Percentiles rank a stretch among this genome's conserved stretches.
phyloP scores from a whole-genome alignment of 1,140 invertebrate species.

The Oncopodura yosiiana region DNA sequence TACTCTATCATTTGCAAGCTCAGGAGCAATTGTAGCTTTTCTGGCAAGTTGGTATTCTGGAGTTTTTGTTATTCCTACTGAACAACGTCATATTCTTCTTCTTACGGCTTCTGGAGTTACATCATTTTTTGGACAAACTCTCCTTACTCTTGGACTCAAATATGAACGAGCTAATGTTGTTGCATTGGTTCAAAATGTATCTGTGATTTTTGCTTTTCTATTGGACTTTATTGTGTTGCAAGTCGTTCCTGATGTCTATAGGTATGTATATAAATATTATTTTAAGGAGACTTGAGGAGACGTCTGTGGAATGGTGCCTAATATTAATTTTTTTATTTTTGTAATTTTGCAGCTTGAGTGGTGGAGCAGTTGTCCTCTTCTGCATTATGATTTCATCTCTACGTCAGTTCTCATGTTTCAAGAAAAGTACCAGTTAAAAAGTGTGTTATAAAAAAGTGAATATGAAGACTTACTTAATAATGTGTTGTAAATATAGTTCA shows the following conservation, averaged over 20 bases:
- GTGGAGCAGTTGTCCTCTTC: constrained; percentile 4
- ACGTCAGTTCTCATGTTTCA: too few relatives aligned
- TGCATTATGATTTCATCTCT: constrained; percentile 3
- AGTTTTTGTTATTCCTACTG: constrained; percentile 5
- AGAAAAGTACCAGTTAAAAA: too few relatives aligned
- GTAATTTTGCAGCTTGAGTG: constrained; percentile 4
- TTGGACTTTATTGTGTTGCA: neutral
- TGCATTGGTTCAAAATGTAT: neutral
- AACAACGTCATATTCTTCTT: neutral
- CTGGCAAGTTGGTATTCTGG: neutral
- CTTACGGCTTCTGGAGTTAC: neutral
- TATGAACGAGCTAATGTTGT: neutral
- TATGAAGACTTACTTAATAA: too few relatives aligned
- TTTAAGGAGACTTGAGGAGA: neutral
- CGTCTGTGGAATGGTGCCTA: neutral
- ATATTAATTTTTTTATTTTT: neutral
- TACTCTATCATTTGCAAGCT: constrained; percentile 9
- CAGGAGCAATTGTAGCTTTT: constrained; percentile 2
- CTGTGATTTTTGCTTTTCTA: neutral
- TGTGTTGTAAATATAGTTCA: too few relatives aligned
- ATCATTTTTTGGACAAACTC: constrained; percentile 9
- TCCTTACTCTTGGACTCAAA: neutral
- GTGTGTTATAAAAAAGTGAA: too few relatives aligned
- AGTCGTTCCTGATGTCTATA: neutral
- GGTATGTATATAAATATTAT: too few relatives aligned